Percentiles rank a stretch among this genome's conserved stretches.
Evolutionary conservation across 2,888 invertebrate species (phyloP).

Genomic region (Panopea generosa): DNA sequence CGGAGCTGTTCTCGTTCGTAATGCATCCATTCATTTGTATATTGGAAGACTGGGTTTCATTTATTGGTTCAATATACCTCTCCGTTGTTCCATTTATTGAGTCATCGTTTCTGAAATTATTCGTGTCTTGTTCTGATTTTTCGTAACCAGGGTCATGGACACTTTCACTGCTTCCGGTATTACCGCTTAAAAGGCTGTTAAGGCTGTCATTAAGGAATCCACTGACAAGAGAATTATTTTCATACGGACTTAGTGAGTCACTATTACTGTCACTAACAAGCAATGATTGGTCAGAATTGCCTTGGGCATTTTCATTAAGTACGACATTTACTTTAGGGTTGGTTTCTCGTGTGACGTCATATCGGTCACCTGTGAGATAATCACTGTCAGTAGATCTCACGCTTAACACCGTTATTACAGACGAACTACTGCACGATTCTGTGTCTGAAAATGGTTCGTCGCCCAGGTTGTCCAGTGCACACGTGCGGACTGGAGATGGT

Average conservation of each 20-base stretch:
- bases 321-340: constrained; percentile 1
- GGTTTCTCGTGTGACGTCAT: constrained; percentile 17
- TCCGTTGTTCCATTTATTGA: not conserved
- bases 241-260: no score
- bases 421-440: constrained; percentile 69
- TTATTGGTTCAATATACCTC: no score
- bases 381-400: constrained; percentile 61
- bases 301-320: constrained; percentile 19
- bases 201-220: constrained; percentile 60
- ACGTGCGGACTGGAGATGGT: constrained; percentile 65
- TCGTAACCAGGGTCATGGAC: constrained; percentile 14
- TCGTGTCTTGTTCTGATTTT: constrained; percentile 1
- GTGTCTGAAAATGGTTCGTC: constrained; percentile 67
- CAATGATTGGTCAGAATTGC: constrained; percentile 28
- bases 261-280: constrained; percentile 27
- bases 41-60: no score
- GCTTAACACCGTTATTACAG: constrained; percentile 72
- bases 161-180: constrained; percentile 37
- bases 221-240: constrained; percentile 53
- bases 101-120: not conserved
- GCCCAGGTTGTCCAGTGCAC: constrained; percentile 62
- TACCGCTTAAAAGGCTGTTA: constrained; percentile 52
- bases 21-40: no score
- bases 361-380: constrained; percentile 16
- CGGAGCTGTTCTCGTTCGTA: constrained; percentile 28